Evolutionary conservation across 2,888 invertebrate species (phyloP), one percentile per base, ranked within the genome.

Genomic region (Scaptomyza polygonia): DNA sequence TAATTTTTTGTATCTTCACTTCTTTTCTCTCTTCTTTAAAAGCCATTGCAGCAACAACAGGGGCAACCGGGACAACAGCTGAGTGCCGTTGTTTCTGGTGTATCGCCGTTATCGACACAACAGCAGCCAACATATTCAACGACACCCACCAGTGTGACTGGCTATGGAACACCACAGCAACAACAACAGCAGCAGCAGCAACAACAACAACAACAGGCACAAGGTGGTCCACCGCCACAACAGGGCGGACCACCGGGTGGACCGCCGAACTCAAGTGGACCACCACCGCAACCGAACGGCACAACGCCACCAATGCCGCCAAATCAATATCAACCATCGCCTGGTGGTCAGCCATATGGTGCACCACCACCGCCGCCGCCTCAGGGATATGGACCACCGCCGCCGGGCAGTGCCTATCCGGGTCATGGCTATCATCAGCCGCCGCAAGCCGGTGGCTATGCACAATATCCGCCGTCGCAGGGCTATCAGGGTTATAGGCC

Each of bases 401-500:
- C 91, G 21, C 90, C 91, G 3, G 91, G 89, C 8, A 74, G 88
- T 36, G 90, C 90, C 7, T 94, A 94, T 90, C 94, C 94, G 1
- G 93, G 94, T 0, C 94, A 89, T 82, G 89, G 89, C 2, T 91
- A 91, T 57, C 93, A 93, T 67, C 93, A 94, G 59, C 93, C 93
- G 42, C 90, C 91, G 6, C 83, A 84, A 64, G 72, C 84, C 12
- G 94, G 93, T 48, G 93, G 94, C 11, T 95, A 95, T 89, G 94
- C 93, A 2, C 93, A 93, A 77, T 94, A 94, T 88, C 93, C 93
- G 16, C 93, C 94, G 55, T 93, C 94, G 6, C 94, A 94, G 88
- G 93, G 93, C 18, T 95, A 95, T 89, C 94, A 94, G 64, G 94
- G 94, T 56, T 94, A 94, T 18, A 91, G 94, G 68, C 94, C 94